Base-by-base conservation (phyloP, 2,888 invertebrate species). In the Campoletis raptor region DNA sequence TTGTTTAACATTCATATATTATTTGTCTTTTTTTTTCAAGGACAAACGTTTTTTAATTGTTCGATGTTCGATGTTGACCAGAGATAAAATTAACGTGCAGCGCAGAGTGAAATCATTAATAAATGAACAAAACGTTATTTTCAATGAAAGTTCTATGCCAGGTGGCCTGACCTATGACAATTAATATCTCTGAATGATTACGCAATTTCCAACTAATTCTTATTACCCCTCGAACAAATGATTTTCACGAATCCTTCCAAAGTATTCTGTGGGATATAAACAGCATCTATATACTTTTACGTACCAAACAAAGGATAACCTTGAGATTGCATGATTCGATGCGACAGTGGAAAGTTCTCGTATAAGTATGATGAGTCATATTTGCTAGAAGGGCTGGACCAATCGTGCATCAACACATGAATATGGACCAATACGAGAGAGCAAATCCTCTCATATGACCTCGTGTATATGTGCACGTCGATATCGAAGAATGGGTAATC, bases 401-500 rank as follows among this genome's bases (percentile, higher is more conserved):
- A 72, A 57, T 52, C 81, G 73, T 76, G 21, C 48, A 36, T 77
- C 52, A 45, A 76, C 64, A 79, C 80, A 42, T 64, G 81, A 73
- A 67, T 83, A 40, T 69, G 21, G 21, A 69, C 24, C 73, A 42
- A 67, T 52, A 45, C 37, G 21, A 79, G 45, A 57, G 69, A 64
- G 9, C 36, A 37, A 36, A 57, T 66, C 36, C 76, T 61, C 61
- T 40, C 37, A 5, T 21, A 10, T n/a, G 36, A 42, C 36, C 54
- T n/a, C n/a, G 24, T 48, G n/a, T 48, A 48, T 40, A 36, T 64
- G 40, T 37, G 30, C 21, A 30, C 57, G 40, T 70, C 73, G 64
- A 81, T 48, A 77, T 76, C 73, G 57, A 67, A 42, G 74, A 79
- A 85, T 81, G 85, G 85, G 74, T 85, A 88, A 86, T 88, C 86